phyloP scores from a whole-genome alignment of 2,113 vertebrate genomes.

The Lichenostomus cassidix region DNA sequence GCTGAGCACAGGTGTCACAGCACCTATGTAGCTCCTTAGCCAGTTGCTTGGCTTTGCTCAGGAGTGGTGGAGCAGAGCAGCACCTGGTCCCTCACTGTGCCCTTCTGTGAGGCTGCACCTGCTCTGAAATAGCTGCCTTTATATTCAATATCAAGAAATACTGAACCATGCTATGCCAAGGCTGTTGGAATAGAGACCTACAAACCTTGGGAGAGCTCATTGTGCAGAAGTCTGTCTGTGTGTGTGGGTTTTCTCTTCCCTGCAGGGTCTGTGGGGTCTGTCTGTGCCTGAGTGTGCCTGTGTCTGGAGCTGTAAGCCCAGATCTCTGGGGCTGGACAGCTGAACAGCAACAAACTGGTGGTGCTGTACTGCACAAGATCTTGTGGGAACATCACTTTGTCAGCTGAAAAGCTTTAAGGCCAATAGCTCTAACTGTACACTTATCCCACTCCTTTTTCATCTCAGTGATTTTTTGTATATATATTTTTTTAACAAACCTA shows the following conservation, averaged over 20 bases:
- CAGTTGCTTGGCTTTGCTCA: not conserved
- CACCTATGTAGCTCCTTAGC: not conserved
- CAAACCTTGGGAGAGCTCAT: not conserved
- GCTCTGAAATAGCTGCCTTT: not conserved
- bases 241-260: not conserved
- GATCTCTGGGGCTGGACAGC: not conserved
- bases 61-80: not conserved
- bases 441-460: slow-evolving; percentile 56
- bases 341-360: slow-evolving; percentile 29
- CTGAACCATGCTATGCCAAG: accelerated
- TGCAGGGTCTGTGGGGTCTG: not conserved
- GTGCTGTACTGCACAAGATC: not conserved
- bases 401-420: slow-evolving; percentile 51
- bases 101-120: not conserved
- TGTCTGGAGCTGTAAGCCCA: not conserved
- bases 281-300: accelerated
- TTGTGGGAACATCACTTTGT: slow-evolving; percentile 20
- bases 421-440: not conserved
- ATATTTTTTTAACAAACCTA: not conserved
- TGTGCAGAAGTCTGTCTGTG: not conserved
- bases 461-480: not conserved
- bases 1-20: not conserved
- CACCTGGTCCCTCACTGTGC: not conserved
- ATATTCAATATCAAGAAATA: not conserved
- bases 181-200: not conserved